Evolutionary conservation across 1,140 invertebrate species (phyloP).

Genomic region (Ylistrum balloti): DNA sequence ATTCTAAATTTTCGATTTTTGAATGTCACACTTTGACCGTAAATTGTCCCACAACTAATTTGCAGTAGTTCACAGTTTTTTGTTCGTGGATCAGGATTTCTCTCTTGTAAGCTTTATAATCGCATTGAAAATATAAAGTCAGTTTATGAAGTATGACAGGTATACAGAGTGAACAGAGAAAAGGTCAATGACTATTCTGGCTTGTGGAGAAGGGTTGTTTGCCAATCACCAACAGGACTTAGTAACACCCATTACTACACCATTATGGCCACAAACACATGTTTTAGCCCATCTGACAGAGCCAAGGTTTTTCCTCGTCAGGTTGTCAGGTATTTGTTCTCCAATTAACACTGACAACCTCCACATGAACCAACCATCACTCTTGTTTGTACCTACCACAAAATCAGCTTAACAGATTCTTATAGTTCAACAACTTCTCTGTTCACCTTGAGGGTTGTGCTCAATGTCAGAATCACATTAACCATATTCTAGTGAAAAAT

Average conservation of each 20-base stretch:
- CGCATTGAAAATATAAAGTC: no score
- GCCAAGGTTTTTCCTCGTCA: not conserved
- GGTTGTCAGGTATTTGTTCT: constrained; percentile 1
- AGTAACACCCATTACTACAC: not conserved
- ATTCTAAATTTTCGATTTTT: no score
- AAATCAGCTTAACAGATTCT: not conserved
- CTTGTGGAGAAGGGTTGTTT: not conserved
- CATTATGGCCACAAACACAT: not conserved
- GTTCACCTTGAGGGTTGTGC: not conserved
- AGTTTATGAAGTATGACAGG: not conserved
- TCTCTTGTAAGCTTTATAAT: no score
- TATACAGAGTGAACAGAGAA: not conserved
- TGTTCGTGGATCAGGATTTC: no score
- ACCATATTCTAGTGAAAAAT: not conserved
- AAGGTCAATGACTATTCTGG: not conserved
- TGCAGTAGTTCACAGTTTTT: no score
- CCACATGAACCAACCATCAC: not conserved
- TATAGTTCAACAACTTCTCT: not conserved
- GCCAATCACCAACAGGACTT: not conserved
- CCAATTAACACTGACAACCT: constrained; percentile 7
- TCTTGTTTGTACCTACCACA: not conserved
- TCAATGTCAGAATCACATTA: not conserved
- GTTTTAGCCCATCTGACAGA: not conserved
- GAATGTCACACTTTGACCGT: no score
- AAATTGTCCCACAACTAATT: no score